Evolutionary conservation across 2,888 invertebrate genomes (phyloP), one percentile per base, ranked within the genome.

Genomic region (Xestia c-nigrum): DNA sequence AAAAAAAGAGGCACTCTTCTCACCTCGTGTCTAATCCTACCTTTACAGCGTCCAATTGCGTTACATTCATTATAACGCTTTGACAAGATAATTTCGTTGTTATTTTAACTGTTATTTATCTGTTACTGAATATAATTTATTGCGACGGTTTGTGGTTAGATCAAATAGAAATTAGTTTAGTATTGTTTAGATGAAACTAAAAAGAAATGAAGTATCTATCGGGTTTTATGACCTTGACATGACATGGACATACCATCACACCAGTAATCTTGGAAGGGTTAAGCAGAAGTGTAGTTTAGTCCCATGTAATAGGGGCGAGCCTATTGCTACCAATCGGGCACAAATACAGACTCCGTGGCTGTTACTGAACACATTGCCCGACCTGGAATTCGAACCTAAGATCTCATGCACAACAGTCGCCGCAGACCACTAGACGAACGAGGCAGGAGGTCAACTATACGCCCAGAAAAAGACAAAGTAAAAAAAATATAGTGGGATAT

Each of bases 81-180:
- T 79, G 77, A 84, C 75, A 72, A 67, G 66, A 84, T 86, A 78
- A 86, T 74, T 68, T 74, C 38, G 68, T 78, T 84, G 68, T 85
- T 76, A 78, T 84, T 85, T 78, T 76, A 86, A 76, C 72, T 67
- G 71, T 40, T 70, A 83, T 78, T 83, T 78, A 78, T 77, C 24
- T 78, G 43, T 57, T 63, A 57, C n/a, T 69, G 43, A 57, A 74
- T 69, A 47, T 69, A 43, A 72, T 74, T 81, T 70, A 84, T 80
- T 70, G 40, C n/a, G 10, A 63, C 66, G n/a, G 69, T 67, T 74
- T 70, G 65, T 21, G 66, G 66, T 74, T 70, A 79, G 46, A 50
- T 74, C 59, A 31, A 77, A 80, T 52, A 82, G 19, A 80, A 67
- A 67, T 63, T 77, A 24, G 55, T 76, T 79, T 31, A 50, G 50